Base-by-base conservation (phyloP, 2,113 vertebrate genomes). In the Ptyas mucosa region DNA sequence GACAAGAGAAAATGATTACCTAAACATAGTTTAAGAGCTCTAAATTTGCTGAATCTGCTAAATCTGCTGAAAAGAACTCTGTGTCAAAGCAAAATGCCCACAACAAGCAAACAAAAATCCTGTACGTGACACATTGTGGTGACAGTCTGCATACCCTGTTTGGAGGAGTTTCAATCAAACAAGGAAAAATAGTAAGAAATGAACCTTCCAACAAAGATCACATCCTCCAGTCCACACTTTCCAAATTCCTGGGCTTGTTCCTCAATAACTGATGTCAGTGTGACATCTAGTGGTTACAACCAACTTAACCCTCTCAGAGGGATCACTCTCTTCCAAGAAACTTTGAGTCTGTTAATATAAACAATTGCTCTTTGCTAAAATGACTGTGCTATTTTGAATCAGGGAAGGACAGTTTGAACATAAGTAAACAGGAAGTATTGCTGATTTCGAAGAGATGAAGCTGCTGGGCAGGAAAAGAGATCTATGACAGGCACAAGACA, bases 251-350 rank as follows among this genome's bases (percentile, higher is more conserved):
- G 5, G 3, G 20, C n/a, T 69, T 51, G 0, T 8, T 88, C 89
- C 92, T 92, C 89, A 5, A 88, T 96, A 95, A 91, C 43, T 92
- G 92, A 96, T 97, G 94, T 94, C 96, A 96, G 93, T 11, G 0
- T 97, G 98, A 97, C 98, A 98, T 55, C 98, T 98, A 98, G 97
- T 95, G 98, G 97, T 52, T n/a, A 43, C 85, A 95, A 39, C n/a
- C 69, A 43, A 90, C 89, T 97, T 97, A 97, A 97, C 96, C 96
- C 96, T 29, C 0, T 0, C 3, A 0, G 75, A 93, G 51, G 24
- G 7, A 18, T 43, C 58, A 54, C 12, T 6, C 3, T 75, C 46
- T 91, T 88, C 52, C 3, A 46, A 6, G 18, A 95, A 18, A 53
- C n/a, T 26, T n/a, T 81, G 34, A 34, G 11, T 2, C 5, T 34